Conservation (phyloP, 2,113 vertebrate genomes). For the Zosterops japonicus region DNA sequence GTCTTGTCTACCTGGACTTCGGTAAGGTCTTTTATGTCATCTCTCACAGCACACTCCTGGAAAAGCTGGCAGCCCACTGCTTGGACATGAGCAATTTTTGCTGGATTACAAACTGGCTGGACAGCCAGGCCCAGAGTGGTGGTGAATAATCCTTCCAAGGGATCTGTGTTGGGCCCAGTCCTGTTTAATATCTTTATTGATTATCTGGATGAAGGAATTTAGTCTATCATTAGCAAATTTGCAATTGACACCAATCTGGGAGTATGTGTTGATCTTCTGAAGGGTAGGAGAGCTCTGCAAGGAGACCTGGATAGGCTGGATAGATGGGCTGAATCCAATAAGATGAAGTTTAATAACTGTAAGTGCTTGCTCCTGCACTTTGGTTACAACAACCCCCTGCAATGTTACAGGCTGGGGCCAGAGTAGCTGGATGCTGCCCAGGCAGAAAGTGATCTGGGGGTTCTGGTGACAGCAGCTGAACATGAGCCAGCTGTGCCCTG, state of each 20-base stretch:
- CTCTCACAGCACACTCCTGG: background rate
- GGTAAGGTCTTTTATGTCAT: background rate
- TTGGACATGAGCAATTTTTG: too few species aligned
- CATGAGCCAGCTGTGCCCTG: background rate
- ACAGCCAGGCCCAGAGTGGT: background rate
- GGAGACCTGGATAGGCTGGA: background rate
- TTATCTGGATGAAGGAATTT: background rate
- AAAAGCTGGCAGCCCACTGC: background rate
- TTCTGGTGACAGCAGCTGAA: background rate
- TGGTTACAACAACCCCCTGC: background rate
- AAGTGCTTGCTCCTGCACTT: rapidly evolving
- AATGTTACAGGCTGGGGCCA: rapidly evolving
- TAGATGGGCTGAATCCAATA: rapidly evolving
- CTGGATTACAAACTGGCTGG: too few species aligned
- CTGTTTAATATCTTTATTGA: background rate
- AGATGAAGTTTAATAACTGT: background rate
- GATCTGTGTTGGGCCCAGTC: background rate
- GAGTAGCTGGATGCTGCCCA: background rate
- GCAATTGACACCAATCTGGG: background rate
- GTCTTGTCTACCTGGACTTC: background rate
- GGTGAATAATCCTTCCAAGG: background rate
- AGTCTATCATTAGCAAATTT: background rate
- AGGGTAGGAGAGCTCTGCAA: background rate
- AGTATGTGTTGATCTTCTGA: rapidly evolving
- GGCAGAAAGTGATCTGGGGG: background rate